Percentiles rank a stretch among this genome's conserved stretches.
Conservation (phyloP, 64 coral and sea anemone species). For the Stichodactyla mertensii region DNA sequence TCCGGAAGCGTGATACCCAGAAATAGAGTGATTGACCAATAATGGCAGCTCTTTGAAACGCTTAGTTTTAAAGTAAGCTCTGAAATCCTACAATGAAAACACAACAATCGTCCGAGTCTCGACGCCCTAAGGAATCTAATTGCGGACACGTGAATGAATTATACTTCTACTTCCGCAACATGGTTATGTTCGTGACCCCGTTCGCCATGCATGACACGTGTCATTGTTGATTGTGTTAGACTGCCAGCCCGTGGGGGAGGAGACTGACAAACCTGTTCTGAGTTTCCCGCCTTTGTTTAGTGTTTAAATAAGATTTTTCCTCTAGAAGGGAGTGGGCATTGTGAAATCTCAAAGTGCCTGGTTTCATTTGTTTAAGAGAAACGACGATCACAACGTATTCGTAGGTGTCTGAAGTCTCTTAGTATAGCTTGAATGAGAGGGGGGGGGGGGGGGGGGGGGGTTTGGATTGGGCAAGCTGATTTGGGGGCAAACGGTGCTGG, state of each 20-base stretch:
- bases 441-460: neutral
- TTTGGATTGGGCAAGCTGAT: neutral
- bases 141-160: neutral
- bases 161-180: constrained; percentile 12
- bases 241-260: neutral
- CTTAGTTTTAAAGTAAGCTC: neutral
- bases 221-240: neutral
- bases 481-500: neutral
- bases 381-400: neutral
- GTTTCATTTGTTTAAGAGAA: neutral
- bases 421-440: neutral
- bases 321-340: neutral
- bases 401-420: neutral
- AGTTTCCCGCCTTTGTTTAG: neutral
- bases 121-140: constrained; percentile 1
- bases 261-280: neutral
- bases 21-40: neutral
- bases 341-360: neutral
- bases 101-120: neutral
- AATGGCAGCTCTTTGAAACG: neutral
- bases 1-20: neutral
- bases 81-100: neutral
- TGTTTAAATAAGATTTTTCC: neutral
- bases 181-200: neutral
- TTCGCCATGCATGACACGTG: neutral